Base-by-base conservation (phyloP, 1,140 invertebrate species). In the Thaumetopoea pityocampa region DNA sequence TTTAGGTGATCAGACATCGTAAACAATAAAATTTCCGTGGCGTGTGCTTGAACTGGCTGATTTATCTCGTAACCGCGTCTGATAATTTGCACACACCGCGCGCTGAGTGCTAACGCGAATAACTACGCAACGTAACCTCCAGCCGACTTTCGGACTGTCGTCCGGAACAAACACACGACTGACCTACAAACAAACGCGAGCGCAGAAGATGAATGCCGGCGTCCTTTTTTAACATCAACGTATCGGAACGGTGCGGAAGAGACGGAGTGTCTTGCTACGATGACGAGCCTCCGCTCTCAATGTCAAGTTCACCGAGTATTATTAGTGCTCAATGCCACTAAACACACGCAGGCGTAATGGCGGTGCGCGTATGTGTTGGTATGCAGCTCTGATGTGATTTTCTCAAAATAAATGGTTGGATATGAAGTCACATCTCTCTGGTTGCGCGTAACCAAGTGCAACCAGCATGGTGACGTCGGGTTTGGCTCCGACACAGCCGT, bases 251-350 rank as follows among this genome's bases (percentile, higher is more conserved):
- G 73, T 62, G 67, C 53, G 67, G 56, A 50, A 69, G 72, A 72
- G 77, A 76, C 47, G 49, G 64, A 54, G 45, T 51, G 57, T 61
- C 63, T 72, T 58, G 69, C 66, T 68, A 61, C 65, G 71, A 76
- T 79, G 79, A 83, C 74, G 79, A 83, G 77, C 74, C 74, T 76
- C 70, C 73, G 65, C 57, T 73, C 69, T 81, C 80, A 81, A 81
- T 84, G 77, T 84, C 77, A 84, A 81, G 80, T 84, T 84, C 77
- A 84, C 67, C 74, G 78, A 84, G 81, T 82, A 81, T 81, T 84
- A 81, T 84, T 84, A 81, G 80, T 78, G 71, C 62, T 82, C 80
- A 84, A 81, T 84, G 80, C 77, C 80, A 80, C 65, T 58, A 64
- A 70, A 76, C 63, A 79, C 67, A 77, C 66, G 67, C 57, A 72